Percentiles rank a stretch among this genome's conserved stretches.
These are phyloP conservation scores for Spongia lamella DNA, from an alignment of 37 sponge, comb jelly and placozoan species.

Conservation along the genomic window DNA sequence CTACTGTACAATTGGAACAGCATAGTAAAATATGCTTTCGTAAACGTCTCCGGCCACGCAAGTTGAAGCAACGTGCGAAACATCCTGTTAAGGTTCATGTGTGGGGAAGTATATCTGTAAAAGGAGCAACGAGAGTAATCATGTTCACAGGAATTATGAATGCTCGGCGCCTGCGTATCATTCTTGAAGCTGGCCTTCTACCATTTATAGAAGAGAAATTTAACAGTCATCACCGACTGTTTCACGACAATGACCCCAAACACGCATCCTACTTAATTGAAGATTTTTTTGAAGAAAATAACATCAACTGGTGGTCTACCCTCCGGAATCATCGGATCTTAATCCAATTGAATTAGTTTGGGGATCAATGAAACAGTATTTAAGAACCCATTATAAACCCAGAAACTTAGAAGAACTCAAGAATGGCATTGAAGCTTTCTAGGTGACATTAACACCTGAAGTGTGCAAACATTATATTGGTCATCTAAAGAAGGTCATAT, in stretches of 20 bases:
- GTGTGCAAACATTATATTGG: no score
- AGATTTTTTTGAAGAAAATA: not conserved
- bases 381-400: conserved; percentile 10
- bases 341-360: conserved; percentile 12
- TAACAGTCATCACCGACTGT: conserved; percentile 14
- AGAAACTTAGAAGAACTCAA: not conserved
- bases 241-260: conserved; percentile 42
- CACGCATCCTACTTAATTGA: not conserved
- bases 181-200: conserved; percentile 26
- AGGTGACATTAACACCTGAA: conserved; percentile 12
- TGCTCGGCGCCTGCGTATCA: not conserved
- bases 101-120: conserved; percentile 38
- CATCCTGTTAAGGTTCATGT: conserved; percentile 27
- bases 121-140: conserved; percentile 39
- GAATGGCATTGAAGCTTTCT: not conserved
- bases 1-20: conserved; percentile 20
- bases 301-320: conserved; percentile 27
- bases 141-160: conserved; percentile 54
- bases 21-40: conserved; percentile 27
- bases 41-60: conserved; percentile 8
- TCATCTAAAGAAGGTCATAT: no score
- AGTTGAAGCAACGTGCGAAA: no score
- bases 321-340: no score
- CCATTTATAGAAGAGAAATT: conserved; percentile 13
- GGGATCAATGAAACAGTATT: not conserved